Base-by-base conservation (phyloP, 2,888 invertebrate species). In the Dione juno region DNA sequence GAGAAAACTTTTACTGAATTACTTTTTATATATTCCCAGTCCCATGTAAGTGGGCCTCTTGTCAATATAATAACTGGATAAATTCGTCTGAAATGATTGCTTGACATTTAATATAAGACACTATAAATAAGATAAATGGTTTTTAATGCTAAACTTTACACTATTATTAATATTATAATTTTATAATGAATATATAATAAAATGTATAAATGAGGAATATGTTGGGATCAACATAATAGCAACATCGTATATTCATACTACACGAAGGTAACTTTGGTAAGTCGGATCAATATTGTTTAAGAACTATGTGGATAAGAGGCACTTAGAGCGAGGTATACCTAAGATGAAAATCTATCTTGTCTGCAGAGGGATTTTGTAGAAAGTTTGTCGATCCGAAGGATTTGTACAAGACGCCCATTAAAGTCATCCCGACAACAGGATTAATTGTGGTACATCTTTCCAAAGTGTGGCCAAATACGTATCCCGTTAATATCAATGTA, bases 1-100 rank as follows among this genome's bases (percentile, higher is more conserved):
- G 93, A 88, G 82, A 93, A 92, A 82, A 93, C 93, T 87, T 88
- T 90, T 77, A 88, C 79, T 35, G 89, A 81, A 85, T 92, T 91
- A 79, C 86, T 86, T 86, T 87, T 89, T 82, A 93, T 93, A 78
- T 92, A 91, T 75, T 89, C 88, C 93, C 93, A 93, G 82, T 91
- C 88, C 93, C 93, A 93, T 74, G 86, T 83, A 71, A 93, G 85
- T 41, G 93, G 92, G 45, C 93, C 93, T 78, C 88, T 92, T 73
- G 93, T 92, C 81, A 93, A 81, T 74, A 93, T 93, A 82, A 93
- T 88, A 78, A 92, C 92, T 58, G 93, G 92, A 78, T 92, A 93
- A 79, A 93, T 82, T 78, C 93, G 85, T 74, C 93, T 93, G 86
- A 75, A 89, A 90, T 65, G 16, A 48, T 53, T 65, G 14, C 1